phyloP scores from a whole-genome alignment of 1,140 invertebrate species.

The Eueides isabella region DNA sequence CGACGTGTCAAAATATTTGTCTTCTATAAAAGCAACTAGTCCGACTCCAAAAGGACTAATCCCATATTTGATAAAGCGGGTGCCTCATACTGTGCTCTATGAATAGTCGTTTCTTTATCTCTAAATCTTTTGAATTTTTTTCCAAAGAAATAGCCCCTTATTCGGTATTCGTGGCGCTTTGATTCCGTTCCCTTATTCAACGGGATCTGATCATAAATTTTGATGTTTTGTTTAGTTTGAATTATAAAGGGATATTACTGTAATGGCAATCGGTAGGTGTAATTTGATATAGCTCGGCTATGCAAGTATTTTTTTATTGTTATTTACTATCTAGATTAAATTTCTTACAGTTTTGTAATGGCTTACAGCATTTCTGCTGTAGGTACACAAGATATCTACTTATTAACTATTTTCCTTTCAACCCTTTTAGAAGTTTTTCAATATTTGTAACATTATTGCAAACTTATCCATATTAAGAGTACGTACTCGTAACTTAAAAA shows the following conservation, averaged over 20 bases:
- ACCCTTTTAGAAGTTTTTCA: background rate
- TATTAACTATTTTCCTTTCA: too few species aligned
- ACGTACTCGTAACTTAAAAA: background rate
- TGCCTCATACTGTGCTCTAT: conserved; percentile 68
- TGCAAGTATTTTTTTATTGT: conserved; percentile 64
- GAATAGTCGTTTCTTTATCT: conserved; percentile 76
- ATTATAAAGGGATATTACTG: conserved; percentile 77
- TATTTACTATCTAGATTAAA: conserved; percentile 51
- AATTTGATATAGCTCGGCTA: conserved; percentile 72
- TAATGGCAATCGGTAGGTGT: conserved; percentile 78
- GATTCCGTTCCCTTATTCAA: conserved; percentile 78
- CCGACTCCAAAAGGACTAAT: conserved; percentile 68
- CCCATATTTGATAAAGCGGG: conserved; percentile 78
- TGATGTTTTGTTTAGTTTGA: conserved; percentile 76
- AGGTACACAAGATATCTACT: background rate
- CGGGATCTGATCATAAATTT: conserved; percentile 76
- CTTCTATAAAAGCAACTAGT: conserved; percentile 59
- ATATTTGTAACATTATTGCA: background rate
- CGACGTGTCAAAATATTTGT: conserved; percentile 78
- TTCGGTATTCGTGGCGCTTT: conserved; percentile 72
- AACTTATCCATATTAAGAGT: background rate
- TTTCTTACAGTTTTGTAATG: conserved; percentile 45
- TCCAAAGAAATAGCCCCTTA: conserved; percentile 64
- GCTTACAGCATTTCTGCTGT: conserved; percentile 27
- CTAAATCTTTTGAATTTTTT: conserved; percentile 71